Evolutionary conservation across 2,888 invertebrate species (phyloP), one percentile per base, ranked within the genome.

Genomic region (Calameuta idolon): DNA sequence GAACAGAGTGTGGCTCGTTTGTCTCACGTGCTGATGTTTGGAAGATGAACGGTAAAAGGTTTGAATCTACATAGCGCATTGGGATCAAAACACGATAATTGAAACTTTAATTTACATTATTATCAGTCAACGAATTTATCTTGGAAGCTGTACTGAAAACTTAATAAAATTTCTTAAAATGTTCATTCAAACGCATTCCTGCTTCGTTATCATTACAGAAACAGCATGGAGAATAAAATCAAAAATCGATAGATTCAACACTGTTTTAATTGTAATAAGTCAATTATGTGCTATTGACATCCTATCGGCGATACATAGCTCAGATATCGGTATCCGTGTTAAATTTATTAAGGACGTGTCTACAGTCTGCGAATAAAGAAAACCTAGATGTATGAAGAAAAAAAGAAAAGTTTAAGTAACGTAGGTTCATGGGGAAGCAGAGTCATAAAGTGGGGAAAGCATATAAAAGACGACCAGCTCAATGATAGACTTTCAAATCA

Each of bases 401-500:
- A 35, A 74, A 75, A 71, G 75, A 55, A n/a, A 79, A 68, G 74
- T 73, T 80, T 79, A 74, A 23, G 55, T 55, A 55, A 55, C 15
- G 23, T 55, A 9, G 23, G 55, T 55, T 55, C 1, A 23, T 55
- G 23, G 2, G 9, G 23, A 55, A 30, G 33, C 1, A 40, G 34
- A 40, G 34, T 31, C 34, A 34, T 31, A 73, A 80, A 79, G 84
- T 81, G 85, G 87, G 86, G 83, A 79, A 81, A 77, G 80, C 55
- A 23, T 88, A 88, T 87, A 87, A 88, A 87, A 84, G 83, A 81
- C 80, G 80, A 80, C 81, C 80, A 76, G 31, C 74, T 74, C 34
- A 81, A 77, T 75, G 75, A 73, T 55, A 73, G 77, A 79, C 77
- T 84, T 79, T 80, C 78, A 80, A 83, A 83, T 79, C 69, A 74